phyloP scores from a whole-genome alignment of 2,113 vertebrate genomes.

The Meles meles region DNA sequence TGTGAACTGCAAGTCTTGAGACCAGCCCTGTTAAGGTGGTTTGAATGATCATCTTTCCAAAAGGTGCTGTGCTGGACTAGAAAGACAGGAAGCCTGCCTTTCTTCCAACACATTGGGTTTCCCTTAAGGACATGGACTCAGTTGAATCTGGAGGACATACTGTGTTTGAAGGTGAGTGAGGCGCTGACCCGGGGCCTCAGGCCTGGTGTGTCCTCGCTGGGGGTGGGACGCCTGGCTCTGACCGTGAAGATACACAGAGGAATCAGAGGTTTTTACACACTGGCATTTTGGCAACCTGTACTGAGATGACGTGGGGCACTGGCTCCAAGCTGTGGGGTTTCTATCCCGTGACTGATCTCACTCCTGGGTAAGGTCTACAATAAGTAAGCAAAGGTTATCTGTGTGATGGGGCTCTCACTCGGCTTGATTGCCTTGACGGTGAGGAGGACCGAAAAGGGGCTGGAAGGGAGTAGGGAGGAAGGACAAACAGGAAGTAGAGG shows the following conservation, averaged over 20 bases:
- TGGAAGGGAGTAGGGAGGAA: background rate
- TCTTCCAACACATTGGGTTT: background rate
- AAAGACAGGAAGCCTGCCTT: background rate
- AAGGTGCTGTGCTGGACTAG: background rate
- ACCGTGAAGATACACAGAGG: no score
- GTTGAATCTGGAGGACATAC: background rate
- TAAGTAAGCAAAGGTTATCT: background rate
- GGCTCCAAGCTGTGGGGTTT: background rate
- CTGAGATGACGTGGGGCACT: background rate
- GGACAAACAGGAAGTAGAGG: background rate
- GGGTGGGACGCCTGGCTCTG: background rate
- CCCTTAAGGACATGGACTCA: background rate
- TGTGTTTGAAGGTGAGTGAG: background rate
- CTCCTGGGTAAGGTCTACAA: background rate
- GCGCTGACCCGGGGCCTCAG: background rate
- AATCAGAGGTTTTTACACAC: fast-evolving
- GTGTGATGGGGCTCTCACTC: background rate
- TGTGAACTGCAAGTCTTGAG: background rate
- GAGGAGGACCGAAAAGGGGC: background rate
- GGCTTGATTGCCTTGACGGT: background rate
- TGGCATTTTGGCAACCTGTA: background rate
- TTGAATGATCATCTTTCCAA: background rate
- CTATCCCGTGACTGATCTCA: background rate
- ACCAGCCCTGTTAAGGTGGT: background rate
- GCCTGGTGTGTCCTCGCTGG: background rate